phyloP scores from a whole-genome alignment of 2,797 vertebrate genomes.

The Jordanella pulchra region DNA sequence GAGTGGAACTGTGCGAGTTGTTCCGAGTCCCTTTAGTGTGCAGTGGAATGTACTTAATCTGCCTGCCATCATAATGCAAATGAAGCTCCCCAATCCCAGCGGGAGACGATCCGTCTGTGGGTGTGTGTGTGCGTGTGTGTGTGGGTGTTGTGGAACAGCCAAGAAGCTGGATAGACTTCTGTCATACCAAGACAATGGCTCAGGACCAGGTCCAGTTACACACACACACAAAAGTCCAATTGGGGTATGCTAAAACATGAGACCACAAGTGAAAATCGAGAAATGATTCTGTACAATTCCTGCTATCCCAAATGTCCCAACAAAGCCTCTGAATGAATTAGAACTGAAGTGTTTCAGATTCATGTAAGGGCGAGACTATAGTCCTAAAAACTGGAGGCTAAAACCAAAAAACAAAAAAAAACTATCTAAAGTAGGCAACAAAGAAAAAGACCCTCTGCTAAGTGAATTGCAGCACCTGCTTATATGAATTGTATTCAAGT shows the following conservation, averaged over 20 bases:
- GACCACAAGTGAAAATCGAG: constrained; percentile 73
- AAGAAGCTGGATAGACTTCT: constrained; percentile 52
- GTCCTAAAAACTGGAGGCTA: not conserved
- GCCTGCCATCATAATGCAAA: constrained; percentile 91
- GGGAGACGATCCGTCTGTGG: constrained; percentile 30
- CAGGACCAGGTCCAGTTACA: constrained; percentile 44
- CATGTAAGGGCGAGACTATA: not conserved
- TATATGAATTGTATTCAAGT: not conserved
- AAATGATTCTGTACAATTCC: constrained; percentile 35
- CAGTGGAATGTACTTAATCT: constrained; percentile 97
- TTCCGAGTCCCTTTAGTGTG: constrained; percentile 93
- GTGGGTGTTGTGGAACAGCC: constrained; percentile 24
- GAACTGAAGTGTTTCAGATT: not conserved
- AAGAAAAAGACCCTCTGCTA: not conserved
- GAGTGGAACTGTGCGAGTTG: constrained; percentile 51
- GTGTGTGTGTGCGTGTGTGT: constrained; percentile 22
- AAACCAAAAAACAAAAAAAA: not conserved
- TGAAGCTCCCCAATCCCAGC: constrained; percentile 79
- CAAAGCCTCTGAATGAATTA: not conserved
- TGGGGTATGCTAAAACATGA: constrained; percentile 66
- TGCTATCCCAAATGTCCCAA: not conserved
- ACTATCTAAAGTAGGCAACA: not conserved
- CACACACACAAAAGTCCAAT: constrained; percentile 15
- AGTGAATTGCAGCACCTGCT: not conserved
- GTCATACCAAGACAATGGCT: constrained; percentile 55